phyloP scores from a whole-genome alignment of 2,797 vertebrate genomes.

The Acanthiza pusilla region DNA sequence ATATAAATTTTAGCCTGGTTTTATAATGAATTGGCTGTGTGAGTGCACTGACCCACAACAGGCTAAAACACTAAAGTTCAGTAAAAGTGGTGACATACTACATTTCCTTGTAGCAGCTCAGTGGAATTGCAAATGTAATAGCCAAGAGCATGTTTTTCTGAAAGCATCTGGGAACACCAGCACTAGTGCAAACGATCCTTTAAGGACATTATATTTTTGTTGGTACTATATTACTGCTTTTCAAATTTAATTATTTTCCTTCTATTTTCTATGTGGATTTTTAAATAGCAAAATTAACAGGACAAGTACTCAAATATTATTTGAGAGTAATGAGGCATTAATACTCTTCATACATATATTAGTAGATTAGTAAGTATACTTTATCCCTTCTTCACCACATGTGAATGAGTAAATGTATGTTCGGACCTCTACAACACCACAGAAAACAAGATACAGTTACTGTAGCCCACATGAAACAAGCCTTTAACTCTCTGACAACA shows the following conservation, averaged over 20 bases:
- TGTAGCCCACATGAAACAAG: conserved; percentile 15
- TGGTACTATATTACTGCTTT: not conserved
- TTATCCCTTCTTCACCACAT: not conserved
- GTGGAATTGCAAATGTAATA: conserved; percentile 12
- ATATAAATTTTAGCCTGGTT: conserved; percentile 35
- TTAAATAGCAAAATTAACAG: not conserved
- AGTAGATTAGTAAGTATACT: not conserved
- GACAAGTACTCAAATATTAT: not conserved
- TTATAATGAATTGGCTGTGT: conserved; percentile 17
- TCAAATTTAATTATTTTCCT: not conserved
- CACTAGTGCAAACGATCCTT: not conserved
- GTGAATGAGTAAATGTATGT: not conserved
- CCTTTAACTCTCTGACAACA: conserved; percentile 62
- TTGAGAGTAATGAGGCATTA: not conserved
- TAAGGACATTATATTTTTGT: not conserved
- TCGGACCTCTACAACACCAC: not conserved
- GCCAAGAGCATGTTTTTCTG: conserved; percentile 1
- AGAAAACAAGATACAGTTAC: conserved; percentile 29
- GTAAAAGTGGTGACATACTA: not conserved
- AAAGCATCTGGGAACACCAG: not conserved
- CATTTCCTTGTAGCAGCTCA: conserved; percentile 13
- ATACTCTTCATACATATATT: not conserved
- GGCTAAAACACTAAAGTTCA: not conserved
- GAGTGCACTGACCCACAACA: not conserved
- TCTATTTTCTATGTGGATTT: not conserved